Base-by-base conservation (phyloP, 92 coral and sea anemone species). In the Porites evermanni region DNA sequence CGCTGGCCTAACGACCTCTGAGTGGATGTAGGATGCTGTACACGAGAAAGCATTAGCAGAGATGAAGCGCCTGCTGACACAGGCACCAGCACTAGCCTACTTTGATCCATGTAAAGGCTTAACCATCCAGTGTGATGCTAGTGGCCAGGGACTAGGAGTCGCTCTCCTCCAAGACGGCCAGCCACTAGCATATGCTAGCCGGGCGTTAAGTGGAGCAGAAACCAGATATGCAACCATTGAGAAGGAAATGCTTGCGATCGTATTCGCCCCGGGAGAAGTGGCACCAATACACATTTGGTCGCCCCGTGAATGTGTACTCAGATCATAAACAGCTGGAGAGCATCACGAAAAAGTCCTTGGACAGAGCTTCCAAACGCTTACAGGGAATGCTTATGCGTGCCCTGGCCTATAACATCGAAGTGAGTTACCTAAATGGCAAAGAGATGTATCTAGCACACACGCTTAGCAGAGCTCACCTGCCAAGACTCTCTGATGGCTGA, bases 191-290 rank as follows among this genome's bases (percentile, higher is more conserved):
- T 80, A 80, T 80, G 85, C 85, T 6, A 52, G 77, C 67, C 23
- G 54, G 38, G 85, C 85, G 23, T 67, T 54, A 12, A 56, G 66
- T 8, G 75, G 69, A 23, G 23, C 75, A 21, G 65, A 79, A 18
- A 64, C 74, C 29, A 64, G 83, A 47, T 79, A 79, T 38, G 73
- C 73, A 29, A 29, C 32, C 32, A 79, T 79, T 1, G 60, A 65
- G 26, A 64, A 85, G 75, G 88, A 85, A 64, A 66, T 66, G 73
- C 76, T 85, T 6, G 89, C 84, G 8, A 78, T 78, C 0, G 79
- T 74, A 2, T 86, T 53, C 64, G 79, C 89, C n/a, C 66, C 59
- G 14, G 14, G 5, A 38, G 47, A 38, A 38, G 47, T 38, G 47
- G 47, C 47, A 38, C 47, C 47, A 38, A 38, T 38, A 38, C 47